Base-by-base conservation (phyloP, 2,797 vertebrate species). In the Delichon dasypus region DNA sequence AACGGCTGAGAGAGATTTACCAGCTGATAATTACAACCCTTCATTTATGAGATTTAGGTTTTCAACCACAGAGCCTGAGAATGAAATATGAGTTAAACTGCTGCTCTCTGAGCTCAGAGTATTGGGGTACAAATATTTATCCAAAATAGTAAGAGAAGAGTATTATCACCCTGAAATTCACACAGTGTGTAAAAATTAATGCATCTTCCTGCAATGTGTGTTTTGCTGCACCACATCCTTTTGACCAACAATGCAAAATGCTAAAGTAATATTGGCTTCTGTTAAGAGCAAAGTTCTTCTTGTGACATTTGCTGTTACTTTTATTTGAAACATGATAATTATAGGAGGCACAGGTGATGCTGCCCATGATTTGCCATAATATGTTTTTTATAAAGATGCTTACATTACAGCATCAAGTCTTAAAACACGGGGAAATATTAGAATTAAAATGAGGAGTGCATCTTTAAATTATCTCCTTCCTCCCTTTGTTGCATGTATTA, bases 1-100 rank as follows among this genome's bases (percentile, higher is more conserved):
- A 87, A 93, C 45, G 61, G 44, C 45, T 45, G 81, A 75, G 82
- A 88, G 88, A 93, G 80, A 77, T 89, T 95, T 93, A 92, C 74
- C 88, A 87, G 53, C 65, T 90, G 78, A 44, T 83, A 94, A 83
- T 92, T 91, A 85, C 42, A 88, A 47, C 17, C 45, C 34, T 89
- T 82, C 54, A n/a, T 45, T 90, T 85, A 76, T n/a, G 61, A 82
- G 80, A 94, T 74, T 85, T 54, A 84, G 34, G 16, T 60, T 91
- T 88, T 90, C 50, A 50, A 10, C 73, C 22, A 53, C 53, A 68
- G 19, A 74, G 40, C 7, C 40, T 47, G 47, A 71, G 67, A 79
- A 78, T 4, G 8, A 94, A 82, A 80, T 36, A 47, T 15, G 30
- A 90, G 20, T 50, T 32, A 47, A 81, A 84, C 16, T 36, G 25